Evolutionary conservation across 2,113 vertebrate species (phyloP).

Genomic region (Pica pica): DNA sequence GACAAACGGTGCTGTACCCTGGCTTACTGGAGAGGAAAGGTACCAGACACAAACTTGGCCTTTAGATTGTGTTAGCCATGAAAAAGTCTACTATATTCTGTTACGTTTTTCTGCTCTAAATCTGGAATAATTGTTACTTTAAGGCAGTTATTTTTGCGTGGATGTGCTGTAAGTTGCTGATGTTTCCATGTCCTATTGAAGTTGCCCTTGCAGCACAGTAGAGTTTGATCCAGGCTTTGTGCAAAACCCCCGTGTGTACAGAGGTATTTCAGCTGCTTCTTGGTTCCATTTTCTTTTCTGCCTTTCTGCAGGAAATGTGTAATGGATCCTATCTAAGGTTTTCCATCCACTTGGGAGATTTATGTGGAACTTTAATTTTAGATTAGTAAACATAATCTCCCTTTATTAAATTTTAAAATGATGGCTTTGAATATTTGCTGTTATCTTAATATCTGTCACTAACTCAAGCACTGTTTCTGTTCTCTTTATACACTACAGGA

Average conservation of each 20-base stretch:
- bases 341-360: background rate
- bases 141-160: background rate
- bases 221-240: background rate
- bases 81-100: background rate
- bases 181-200: background rate
- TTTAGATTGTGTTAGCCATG: background rate
- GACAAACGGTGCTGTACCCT: background rate
- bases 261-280: background rate
- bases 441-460: background rate
- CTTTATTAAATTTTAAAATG: background rate
- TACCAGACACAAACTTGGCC: background rate
- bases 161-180: background rate
- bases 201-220: background rate
- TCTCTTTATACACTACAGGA: background rate
- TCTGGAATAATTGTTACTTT: background rate
- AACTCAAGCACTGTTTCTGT: background rate
- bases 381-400: background rate
- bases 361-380: background rate
- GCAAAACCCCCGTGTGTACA: background rate
- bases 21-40: background rate
- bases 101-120: background rate
- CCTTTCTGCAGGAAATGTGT: background rate
- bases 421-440: background rate
- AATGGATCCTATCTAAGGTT: background rate
- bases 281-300: background rate